phyloP scores from a whole-genome alignment of 1,140 invertebrate species.

The Aplysia californica region DNA sequence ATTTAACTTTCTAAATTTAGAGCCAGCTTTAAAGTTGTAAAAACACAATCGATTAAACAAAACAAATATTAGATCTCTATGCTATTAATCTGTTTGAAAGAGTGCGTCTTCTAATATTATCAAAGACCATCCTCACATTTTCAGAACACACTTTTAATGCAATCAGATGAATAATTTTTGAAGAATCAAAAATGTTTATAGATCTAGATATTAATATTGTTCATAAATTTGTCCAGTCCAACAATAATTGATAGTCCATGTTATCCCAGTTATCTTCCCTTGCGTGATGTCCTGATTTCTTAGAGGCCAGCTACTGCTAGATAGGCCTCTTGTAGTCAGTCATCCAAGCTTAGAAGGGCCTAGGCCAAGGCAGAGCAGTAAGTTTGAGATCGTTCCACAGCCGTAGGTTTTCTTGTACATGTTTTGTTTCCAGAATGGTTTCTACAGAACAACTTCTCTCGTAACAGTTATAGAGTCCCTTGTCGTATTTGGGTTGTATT shows the following conservation, averaged over 20 bases:
- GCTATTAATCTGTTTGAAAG: not conserved
- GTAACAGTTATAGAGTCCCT: too few species aligned
- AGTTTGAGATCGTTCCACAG: too few species aligned
- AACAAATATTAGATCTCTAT: not conserved
- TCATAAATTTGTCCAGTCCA: not conserved
- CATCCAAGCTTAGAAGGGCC: too few species aligned
- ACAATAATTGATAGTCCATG: not conserved
- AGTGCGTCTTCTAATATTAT: not conserved
- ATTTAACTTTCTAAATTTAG: constrained; percentile 17
- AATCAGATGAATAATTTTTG: not conserved
- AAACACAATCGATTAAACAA: not conserved
- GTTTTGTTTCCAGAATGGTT: too few species aligned
- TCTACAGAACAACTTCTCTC: too few species aligned
- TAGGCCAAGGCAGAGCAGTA: too few species aligned
- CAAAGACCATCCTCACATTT: not conserved
- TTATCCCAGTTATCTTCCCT: too few species aligned
- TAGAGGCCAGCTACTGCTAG: too few species aligned
- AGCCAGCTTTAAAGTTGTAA: not conserved
- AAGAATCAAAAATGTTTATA: not conserved
- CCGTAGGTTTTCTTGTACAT: too few species aligned
- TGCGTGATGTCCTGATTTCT: too few species aligned
- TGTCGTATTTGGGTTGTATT: too few species aligned
- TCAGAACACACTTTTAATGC: not conserved
- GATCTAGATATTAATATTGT: not conserved
- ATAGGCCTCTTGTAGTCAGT: too few species aligned